Evolutionary conservation across 1,140 invertebrate species (phyloP).

Genomic region (Agrypnia vestita): DNA sequence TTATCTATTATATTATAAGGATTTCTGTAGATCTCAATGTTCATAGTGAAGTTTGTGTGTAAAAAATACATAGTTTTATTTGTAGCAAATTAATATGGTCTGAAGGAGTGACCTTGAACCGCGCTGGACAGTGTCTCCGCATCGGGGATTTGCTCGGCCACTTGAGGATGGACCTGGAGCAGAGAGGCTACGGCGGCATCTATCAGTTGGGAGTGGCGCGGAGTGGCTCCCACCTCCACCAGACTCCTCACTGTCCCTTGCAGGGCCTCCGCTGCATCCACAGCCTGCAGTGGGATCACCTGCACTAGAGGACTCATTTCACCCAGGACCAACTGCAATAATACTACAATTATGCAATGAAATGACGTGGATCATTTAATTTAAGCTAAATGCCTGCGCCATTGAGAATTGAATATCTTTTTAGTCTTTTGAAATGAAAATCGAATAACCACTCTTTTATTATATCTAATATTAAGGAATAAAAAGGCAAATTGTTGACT

Average conservation of each 20-base stretch:
- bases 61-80: no score
- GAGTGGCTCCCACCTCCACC: slow-evolving; percentile 25
- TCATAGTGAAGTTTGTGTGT: no score
- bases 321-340: slow-evolving; percentile 27
- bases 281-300: background rate
- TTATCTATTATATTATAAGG: no score
- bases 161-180: slow-evolving; percentile 37
- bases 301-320: slow-evolving; percentile 23
- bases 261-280: slow-evolving; percentile 1
- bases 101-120: slow-evolving; percentile 5
- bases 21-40: no score
- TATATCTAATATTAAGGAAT: no score
- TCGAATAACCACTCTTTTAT: no score
- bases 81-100: background rate
- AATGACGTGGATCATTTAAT: background rate
- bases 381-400: no score
- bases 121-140: background rate
- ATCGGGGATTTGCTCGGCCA: slow-evolving; percentile 1
- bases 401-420: no score
- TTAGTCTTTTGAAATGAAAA: no score
- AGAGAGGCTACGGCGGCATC: slow-evolving; percentile 48
- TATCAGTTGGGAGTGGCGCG: slow-evolving; percentile 15
- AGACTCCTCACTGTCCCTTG: slow-evolving; percentile 34
- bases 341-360: background rate
- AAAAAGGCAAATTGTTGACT: no score